Evolutionary conservation across 2,113 vertebrate genomes (phyloP).

Genomic region (Nothoprocta pentlandii): DNA sequence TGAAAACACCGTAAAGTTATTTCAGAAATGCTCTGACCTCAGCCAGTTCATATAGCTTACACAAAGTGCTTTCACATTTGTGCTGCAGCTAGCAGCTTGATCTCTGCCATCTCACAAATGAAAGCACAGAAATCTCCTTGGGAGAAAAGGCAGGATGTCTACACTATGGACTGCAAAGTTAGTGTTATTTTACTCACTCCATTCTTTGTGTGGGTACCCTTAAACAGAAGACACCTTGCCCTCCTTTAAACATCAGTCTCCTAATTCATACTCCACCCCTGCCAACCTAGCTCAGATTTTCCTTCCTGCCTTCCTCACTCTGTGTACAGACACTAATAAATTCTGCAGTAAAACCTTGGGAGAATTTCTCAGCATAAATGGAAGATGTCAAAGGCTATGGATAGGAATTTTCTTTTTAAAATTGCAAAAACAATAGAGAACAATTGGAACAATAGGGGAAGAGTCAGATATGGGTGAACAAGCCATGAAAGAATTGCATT

Average conservation of each 20-base stretch:
- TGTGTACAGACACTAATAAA: slow-evolving; percentile 20
- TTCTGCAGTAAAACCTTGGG: slow-evolving; percentile 28
- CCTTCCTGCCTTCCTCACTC: background rate
- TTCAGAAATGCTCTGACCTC: slow-evolving; percentile 67
- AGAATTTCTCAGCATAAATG: slow-evolving; percentile 48
- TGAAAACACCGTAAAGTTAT: slow-evolving; percentile 63
- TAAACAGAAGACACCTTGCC: slow-evolving; percentile 56
- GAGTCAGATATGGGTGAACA: slow-evolving; percentile 24
- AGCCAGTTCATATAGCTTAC: slow-evolving; percentile 34
- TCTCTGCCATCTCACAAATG: slow-evolving; percentile 57
- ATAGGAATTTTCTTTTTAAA: slow-evolving; percentile 42
- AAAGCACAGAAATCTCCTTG: slow-evolving; percentile 53
- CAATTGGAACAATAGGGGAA: background rate
- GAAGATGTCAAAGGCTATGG: slow-evolving; percentile 53
- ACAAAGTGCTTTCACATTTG: slow-evolving; percentile 60
- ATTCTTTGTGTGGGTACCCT: slow-evolving; percentile 42
- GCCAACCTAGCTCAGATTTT: slow-evolving; percentile 6
- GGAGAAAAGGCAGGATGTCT: slow-evolving; percentile 40
- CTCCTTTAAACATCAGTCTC: slow-evolving; percentile 60
- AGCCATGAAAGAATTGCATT: background rate
- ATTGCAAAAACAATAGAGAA: slow-evolving; percentile 7
- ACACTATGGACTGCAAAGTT: slow-evolving; percentile 17
- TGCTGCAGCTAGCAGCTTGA: slow-evolving; percentile 23
- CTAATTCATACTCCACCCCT: slow-evolving; percentile 11
- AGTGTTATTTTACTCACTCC: slow-evolving; percentile 56